Evolutionary conservation across 2,113 vertebrate genomes (phyloP).

Genomic region (Vidua macroura): DNA sequence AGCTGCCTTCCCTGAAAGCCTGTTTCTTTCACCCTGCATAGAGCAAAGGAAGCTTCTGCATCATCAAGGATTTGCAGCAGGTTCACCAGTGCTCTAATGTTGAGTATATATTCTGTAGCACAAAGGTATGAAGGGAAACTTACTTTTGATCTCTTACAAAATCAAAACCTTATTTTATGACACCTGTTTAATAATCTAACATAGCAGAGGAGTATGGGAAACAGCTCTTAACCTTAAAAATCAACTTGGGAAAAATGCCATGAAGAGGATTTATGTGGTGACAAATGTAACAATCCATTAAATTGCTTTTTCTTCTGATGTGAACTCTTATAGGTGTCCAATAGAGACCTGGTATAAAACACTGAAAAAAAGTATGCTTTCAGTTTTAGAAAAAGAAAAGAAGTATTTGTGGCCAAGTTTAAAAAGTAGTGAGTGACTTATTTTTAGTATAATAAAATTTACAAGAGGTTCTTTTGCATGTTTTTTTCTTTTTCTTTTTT

Average conservation of each 20-base stretch:
- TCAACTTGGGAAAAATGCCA: background rate
- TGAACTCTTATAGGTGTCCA: background rate
- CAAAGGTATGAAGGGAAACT: background rate
- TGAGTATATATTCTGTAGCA: background rate
- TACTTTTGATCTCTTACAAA: background rate
- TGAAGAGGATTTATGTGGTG: conserved; percentile 21
- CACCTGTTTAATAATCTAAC: conserved; percentile 8
- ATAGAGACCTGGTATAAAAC: background rate
- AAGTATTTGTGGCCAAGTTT: background rate
- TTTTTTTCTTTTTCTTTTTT: rapidly evolving
- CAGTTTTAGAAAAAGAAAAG: background rate
- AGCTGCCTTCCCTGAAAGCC: background rate
- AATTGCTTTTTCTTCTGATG: background rate
- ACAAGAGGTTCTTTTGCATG: background rate
- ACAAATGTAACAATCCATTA: conserved; percentile 19
- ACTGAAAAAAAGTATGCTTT: background rate
- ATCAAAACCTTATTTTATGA: conserved; percentile 13
- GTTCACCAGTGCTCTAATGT: background rate
- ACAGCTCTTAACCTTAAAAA: conserved; percentile 46
- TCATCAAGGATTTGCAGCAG: background rate
- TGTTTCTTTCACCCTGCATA: background rate
- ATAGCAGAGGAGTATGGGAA: background rate
- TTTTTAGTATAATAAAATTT: background rate
- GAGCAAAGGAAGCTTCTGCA: background rate
- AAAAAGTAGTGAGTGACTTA: background rate